Evolutionary conservation across 2,113 vertebrate genomes (phyloP).

Genomic region (Pelvicachromis taeniatus): DNA sequence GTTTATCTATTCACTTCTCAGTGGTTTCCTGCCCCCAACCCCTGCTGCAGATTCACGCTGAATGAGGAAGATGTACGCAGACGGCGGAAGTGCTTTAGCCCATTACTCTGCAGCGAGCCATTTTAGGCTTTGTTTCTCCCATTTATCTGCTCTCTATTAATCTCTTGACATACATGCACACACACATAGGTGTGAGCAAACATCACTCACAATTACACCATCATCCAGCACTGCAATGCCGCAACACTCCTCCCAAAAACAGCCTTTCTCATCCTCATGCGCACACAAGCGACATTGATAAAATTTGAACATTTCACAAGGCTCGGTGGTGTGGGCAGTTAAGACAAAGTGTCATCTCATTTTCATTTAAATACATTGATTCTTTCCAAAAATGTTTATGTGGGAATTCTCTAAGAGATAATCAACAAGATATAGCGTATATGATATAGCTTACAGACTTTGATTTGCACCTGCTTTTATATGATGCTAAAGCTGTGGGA

Average conservation of each 20-base stretch:
- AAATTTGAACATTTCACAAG: neutral
- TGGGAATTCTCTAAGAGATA: neutral
- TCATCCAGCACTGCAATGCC: conserved; percentile 44
- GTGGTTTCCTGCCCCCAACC: conserved; percentile 57
- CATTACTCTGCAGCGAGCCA: neutral
- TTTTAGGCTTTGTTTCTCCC: neutral
- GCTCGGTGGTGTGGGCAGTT: neutral
- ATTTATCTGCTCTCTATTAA: neutral
- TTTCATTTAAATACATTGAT: neutral
- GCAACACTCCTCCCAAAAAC: conserved; percentile 31
- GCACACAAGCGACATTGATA: neutral
- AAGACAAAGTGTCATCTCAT: neutral
- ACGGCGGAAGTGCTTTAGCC: conserved; percentile 7
- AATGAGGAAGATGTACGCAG: conserved; percentile 20
- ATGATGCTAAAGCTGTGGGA: neutral
- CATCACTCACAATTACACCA: neutral
- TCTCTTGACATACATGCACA: neutral
- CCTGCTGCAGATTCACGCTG: conserved; percentile 28
- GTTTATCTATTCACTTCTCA: conserved; percentile 51
- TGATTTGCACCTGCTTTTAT: neutral
- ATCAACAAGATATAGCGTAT: neutral
- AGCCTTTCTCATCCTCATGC: conserved; percentile 1
- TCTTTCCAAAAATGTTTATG: neutral
- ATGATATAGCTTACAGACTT: neutral
- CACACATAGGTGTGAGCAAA: neutral